Evolutionary conservation across 2,113 vertebrate genomes (phyloP).

Genomic region (Columba livia): DNA sequence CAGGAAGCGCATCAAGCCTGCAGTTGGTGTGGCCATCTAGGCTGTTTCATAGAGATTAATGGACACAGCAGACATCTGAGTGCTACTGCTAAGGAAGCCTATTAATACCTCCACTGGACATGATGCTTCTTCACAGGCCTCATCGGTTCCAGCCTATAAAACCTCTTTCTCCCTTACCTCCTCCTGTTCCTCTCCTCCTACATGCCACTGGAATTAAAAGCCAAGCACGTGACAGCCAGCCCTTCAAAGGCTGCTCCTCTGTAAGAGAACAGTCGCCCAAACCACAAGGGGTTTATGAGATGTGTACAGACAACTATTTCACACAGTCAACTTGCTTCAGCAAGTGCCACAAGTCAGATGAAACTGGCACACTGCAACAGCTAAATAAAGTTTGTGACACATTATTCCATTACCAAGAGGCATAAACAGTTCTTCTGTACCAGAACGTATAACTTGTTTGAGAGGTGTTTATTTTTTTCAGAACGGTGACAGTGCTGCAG

Average conservation of each 20-base stretch:
- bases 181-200: neutral
- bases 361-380: neutral
- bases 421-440: neutral
- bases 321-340: neutral
- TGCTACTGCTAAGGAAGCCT: neutral
- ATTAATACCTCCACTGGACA: neutral
- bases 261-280: neutral
- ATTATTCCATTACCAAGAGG: constrained; percentile 5
- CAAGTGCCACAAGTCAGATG: neutral
- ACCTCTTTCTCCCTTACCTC: neutral
- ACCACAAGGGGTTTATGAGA: neutral
- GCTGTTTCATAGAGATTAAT: neutral
- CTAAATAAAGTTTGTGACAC: constrained; percentile 42
- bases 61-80: neutral
- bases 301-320: neutral
- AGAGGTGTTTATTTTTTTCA: neutral
- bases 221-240: neutral
- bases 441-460: neutral
- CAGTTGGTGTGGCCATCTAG: neutral
- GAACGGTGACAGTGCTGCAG: neutral
- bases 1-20: neutral
- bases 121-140: neutral
- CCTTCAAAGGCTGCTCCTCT: neutral
- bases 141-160: neutral
- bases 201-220: neutral